Conservation (phyloP, 2,113 vertebrate species). For the Paraplagusia blochii region DNA sequence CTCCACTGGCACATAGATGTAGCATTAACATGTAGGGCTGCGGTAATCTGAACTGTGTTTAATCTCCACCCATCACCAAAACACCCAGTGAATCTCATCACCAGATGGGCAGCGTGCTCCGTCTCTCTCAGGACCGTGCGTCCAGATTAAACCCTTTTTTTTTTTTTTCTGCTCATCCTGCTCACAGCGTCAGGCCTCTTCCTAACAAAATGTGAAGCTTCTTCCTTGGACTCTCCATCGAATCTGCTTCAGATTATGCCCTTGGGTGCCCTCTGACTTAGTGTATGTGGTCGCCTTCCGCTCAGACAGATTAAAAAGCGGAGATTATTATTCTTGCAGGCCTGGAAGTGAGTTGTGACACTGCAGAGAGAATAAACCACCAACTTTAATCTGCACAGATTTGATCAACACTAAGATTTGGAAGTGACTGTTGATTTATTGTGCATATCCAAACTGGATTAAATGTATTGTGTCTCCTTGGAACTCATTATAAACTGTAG, state of each 20-base stretch:
- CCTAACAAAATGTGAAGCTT: too few species aligned
- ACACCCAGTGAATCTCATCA: conserved; percentile 10
- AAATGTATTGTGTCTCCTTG: conserved; percentile 3
- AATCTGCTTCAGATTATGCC: conserved; percentile 5
- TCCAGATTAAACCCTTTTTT: conserved; percentile 1
- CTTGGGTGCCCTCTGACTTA: conserved; percentile 14
- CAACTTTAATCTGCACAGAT: conserved; percentile 43
- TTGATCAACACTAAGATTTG: conserved; percentile 25
- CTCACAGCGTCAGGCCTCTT: conserved; percentile 5
- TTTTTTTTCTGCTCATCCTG: not conserved
- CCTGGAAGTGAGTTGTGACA: conserved; percentile 44
- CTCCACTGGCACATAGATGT: conserved; percentile 27
- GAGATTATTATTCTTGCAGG: conserved; percentile 61
- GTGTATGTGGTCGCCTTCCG: conserved; percentile 17
- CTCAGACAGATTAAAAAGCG: conserved; percentile 50
- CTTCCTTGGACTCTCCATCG: conserved; percentile 12
- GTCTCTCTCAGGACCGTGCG: not conserved
- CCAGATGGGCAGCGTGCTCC: conserved; percentile 25
- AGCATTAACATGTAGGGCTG: conserved; percentile 16
- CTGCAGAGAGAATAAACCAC: conserved; percentile 27
- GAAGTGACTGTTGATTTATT: conserved; percentile 28
- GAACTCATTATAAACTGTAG: too few species aligned
- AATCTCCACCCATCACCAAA: conserved; percentile 37
- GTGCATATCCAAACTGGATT: conserved; percentile 40
- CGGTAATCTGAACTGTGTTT: conserved; percentile 45